Evolutionary conservation across 92 coral and sea anemone species (phyloP).

Genomic region (Siderastrea siderea): DNA sequence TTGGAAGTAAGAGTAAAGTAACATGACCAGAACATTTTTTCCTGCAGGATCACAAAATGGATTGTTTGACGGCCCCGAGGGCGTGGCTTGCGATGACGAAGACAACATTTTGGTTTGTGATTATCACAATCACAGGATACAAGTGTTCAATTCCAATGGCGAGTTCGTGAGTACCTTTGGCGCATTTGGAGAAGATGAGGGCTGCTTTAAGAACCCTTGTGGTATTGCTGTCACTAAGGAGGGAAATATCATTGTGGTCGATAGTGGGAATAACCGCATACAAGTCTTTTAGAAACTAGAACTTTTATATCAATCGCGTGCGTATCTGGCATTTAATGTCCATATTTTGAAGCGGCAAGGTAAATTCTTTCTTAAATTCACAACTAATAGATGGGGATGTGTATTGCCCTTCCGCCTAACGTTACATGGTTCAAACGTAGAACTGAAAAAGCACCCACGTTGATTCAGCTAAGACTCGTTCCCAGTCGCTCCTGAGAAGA

Average conservation of each 20-base stretch:
- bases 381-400: no score
- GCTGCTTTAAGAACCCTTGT: slow-evolving; percentile 94
- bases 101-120: slow-evolving; percentile 95
- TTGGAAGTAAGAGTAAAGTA: neutral
- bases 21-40: neutral
- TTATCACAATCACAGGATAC: slow-evolving; percentile 96
- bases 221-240: slow-evolving; percentile 95
- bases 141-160: slow-evolving; percentile 84
- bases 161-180: slow-evolving; percentile 87
- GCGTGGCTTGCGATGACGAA: slow-evolving; percentile 93
- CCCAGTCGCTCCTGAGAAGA: no score
- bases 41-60: slow-evolving; percentile 86
- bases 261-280: slow-evolving; percentile 92
- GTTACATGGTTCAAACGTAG: no score
- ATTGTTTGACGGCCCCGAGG: slow-evolving; percentile 97
- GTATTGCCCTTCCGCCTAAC: no score
- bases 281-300: slow-evolving; percentile 76
- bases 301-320: no score
- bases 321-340: no score
- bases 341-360: no score
- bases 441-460: no score
- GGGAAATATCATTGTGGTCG: slow-evolving; percentile 90
- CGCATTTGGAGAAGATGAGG: slow-evolving; percentile 89
- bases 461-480: no score
- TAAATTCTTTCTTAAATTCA: no score